phyloP scores from a whole-genome alignment of 2,113 vertebrate genomes.

The Rhinoptilus africanus region DNA sequence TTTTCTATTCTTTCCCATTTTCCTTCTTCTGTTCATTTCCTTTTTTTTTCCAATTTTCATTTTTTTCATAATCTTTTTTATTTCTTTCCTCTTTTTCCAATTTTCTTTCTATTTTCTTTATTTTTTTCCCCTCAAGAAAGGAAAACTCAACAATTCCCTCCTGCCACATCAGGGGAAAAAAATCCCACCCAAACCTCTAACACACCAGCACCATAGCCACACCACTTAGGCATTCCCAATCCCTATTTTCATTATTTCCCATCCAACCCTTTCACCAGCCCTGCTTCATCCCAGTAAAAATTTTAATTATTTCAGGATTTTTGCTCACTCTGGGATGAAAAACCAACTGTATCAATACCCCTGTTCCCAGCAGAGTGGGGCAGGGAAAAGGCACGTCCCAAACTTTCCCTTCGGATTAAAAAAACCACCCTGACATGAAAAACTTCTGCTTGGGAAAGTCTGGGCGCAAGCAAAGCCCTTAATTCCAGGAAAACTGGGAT shows the following conservation, averaged over 20 bases:
- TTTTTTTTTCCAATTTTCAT: not conserved
- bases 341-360: not conserved
- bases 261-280: not conserved
- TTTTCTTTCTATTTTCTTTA: not conserved
- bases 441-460: not conserved
- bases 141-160: not conserved
- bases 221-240: not conserved
- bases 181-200: not conserved
- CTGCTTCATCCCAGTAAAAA: not conserved
- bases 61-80: not conserved
- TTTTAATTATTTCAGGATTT: not conserved
- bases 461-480: not conserved
- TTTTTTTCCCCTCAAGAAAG: not conserved
- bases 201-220: too few relatives aligned
- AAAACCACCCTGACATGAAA: fast-evolving
- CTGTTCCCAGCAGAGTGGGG: fast-evolving
- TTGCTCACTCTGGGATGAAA: not conserved
- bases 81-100: too few relatives aligned
- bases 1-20: not conserved
- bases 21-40: not conserved
- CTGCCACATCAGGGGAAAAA: not conserved
- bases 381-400: not conserved
- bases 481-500: not conserved
- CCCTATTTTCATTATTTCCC: not conserved
- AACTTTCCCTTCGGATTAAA: not conserved